A percentile compares a stretch with the other conserved stretches of the same genome.
These are phyloP conservation scores for Tholera decimalis DNA, from an alignment of 2,888 invertebrate species.

Conservation along the genomic window DNA sequence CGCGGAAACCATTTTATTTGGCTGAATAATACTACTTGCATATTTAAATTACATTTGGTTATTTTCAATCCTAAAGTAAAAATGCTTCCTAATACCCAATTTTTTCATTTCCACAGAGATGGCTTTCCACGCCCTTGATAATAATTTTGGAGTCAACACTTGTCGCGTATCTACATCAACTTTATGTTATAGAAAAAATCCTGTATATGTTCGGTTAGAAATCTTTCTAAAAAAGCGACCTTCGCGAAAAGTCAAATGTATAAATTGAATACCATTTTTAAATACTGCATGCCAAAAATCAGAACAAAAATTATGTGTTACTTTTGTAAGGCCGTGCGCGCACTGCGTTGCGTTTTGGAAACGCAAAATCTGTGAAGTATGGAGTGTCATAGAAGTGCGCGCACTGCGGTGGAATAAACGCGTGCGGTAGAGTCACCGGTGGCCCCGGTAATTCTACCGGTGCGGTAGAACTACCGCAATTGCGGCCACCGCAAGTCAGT, in stretches of 20 bases:
- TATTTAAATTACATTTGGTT: slow-evolving; percentile 48
- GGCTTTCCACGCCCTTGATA: slow-evolving; percentile 20
- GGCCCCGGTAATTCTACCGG: too few relatives aligned
- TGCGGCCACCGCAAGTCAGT: too few relatives aligned
- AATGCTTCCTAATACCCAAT: slow-evolving; percentile 41
- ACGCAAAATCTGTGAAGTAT: too few relatives aligned
- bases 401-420: too few relatives aligned
- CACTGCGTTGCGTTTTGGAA: too few relatives aligned
- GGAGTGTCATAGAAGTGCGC: too few relatives aligned
- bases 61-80: slow-evolving; percentile 28
- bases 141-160: slow-evolving; percentile 6
- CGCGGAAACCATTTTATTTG: slow-evolving; percentile 43
- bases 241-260: slow-evolving; percentile 14
- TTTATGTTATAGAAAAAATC: background rate
- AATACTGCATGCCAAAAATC: slow-evolving; percentile 7
- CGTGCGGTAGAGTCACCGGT: too few relatives aligned
- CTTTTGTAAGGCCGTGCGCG: too few relatives aligned
- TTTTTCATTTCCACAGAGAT: slow-evolving; percentile 14
- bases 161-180: background rate
- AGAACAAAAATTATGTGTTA: background rate
- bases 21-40: slow-evolving; percentile 54
- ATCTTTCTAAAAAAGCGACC: slow-evolving; percentile 22
- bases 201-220: slow-evolving; percentile 3
- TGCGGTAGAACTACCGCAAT: too few relatives aligned
- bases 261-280: slow-evolving; percentile 1